phyloP scores from a whole-genome alignment of 2,113 vertebrate species.

The Hippopotamus amphibius region DNA sequence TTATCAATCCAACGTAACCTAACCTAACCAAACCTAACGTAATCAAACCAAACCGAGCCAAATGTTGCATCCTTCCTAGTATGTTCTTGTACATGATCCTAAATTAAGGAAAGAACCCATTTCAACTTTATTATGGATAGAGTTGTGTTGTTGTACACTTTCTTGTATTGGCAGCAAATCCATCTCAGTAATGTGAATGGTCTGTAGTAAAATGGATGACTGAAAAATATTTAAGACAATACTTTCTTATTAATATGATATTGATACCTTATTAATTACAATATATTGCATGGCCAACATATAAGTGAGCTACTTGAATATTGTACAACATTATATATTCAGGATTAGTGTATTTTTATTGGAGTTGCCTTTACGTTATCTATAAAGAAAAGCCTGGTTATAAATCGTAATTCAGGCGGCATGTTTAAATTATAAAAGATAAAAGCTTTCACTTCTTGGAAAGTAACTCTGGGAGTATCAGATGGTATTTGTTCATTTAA shows the following conservation, averaged over 20 bases:
- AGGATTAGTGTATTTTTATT: not conserved
- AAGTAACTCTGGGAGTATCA: not conserved
- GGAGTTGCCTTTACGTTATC: not conserved
- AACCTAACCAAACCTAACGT: not conserved
- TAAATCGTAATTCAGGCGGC: not conserved
- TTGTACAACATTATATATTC: not conserved
- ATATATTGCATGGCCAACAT: too few relatives aligned
- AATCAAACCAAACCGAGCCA: not conserved
- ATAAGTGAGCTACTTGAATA: not conserved
- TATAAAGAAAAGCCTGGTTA: not conserved
- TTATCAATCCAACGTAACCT: not conserved
- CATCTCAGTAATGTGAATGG: not conserved
- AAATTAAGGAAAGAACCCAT: not conserved
- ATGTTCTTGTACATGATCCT: not conserved
- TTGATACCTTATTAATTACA: not conserved
- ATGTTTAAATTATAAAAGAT: not conserved
- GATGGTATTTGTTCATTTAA: not conserved
- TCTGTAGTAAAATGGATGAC: not conserved
- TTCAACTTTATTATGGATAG: not conserved
- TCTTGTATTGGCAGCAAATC: not conserved
- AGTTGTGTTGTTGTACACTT: not conserved
- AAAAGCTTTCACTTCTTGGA: not conserved
- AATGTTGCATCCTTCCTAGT: not conserved
- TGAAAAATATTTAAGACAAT: not conserved
- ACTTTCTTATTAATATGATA: not conserved